Conservation (phyloP, 2,888 invertebrate species). For the Magallana nippona region DNA sequence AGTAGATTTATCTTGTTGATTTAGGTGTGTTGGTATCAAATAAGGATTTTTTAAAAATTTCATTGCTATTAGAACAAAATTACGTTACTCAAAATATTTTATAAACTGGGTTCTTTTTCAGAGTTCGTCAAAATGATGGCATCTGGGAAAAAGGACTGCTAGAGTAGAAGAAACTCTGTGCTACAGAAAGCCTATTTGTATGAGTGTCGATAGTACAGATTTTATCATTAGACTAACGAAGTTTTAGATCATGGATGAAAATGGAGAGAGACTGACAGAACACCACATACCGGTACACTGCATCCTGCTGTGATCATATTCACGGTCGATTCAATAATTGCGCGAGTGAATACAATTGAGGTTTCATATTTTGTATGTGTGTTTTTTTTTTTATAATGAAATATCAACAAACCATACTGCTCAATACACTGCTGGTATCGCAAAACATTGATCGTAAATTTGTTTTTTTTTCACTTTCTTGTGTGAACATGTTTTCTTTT, state of each 20-base stretch:
- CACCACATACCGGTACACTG: background rate
- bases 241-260: constrained; percentile 11
- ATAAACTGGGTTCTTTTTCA: background rate
- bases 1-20: too few relatives aligned
- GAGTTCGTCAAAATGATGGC: constrained; percentile 29
- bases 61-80: too few relatives aligned
- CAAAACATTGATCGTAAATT: background rate
- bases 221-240: constrained; percentile 18
- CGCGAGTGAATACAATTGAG: constrained; percentile 24
- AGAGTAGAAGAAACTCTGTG: background rate
- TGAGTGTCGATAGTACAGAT: background rate
- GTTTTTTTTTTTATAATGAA: background rate
- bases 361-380: constrained; percentile 3
- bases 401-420: background rate
- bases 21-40: too few relatives aligned
- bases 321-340: constrained; percentile 5
- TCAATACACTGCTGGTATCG: constrained; percentile 25
- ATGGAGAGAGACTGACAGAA: background rate
- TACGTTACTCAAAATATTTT: too few relatives aligned
- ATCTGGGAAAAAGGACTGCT: constrained; percentile 6
- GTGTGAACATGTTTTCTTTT: background rate
- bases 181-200: background rate
- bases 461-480: background rate
- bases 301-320: background rate
- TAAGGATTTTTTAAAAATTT: too few relatives aligned